Conservation (phyloP, 2,113 vertebrate species). For the Grallaria varia region DNA sequence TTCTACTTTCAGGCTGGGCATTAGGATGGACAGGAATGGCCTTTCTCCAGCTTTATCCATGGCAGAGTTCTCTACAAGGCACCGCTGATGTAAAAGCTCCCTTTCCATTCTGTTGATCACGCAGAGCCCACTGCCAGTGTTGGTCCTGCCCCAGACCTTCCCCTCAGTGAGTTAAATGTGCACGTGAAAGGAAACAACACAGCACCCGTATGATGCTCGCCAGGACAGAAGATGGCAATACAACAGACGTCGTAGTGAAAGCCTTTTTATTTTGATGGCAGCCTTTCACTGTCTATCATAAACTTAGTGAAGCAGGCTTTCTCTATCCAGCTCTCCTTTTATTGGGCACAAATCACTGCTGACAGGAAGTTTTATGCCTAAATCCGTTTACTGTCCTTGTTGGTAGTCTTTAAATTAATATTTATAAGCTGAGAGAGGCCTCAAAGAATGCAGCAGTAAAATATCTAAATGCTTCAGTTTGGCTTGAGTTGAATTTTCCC, state of each 20-base stretch:
- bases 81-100: not conserved
- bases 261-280: conserved; percentile 72
- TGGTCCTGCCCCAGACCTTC: conserved; percentile 23
- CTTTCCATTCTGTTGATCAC: not conserved
- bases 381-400: conserved; percentile 84
- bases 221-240: conserved; percentile 38
- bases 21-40: not conserved
- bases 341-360: conserved; percentile 81
- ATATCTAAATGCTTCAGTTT: conserved; percentile 73
- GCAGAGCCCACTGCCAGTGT: conserved; percentile 2
- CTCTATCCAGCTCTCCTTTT: conserved; percentile 74
- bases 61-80: not conserved
- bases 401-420: conserved; percentile 87
- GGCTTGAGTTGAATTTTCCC: conserved; percentile 62
- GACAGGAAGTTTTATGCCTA: conserved; percentile 82
- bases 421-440: conserved; percentile 80
- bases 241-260: conserved; percentile 34
- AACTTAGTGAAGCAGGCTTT: conserved; percentile 77
- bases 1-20: not conserved
- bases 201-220: not conserved
- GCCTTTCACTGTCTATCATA: conserved; percentile 78
- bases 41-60: not conserved
- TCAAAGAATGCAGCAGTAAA: conserved; percentile 77
- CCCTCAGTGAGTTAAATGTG: not conserved
- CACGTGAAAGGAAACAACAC: conserved; percentile 40